Evolutionary conservation across 2,113 vertebrate species (phyloP).

Genomic region (Steatornis caripensis): DNA sequence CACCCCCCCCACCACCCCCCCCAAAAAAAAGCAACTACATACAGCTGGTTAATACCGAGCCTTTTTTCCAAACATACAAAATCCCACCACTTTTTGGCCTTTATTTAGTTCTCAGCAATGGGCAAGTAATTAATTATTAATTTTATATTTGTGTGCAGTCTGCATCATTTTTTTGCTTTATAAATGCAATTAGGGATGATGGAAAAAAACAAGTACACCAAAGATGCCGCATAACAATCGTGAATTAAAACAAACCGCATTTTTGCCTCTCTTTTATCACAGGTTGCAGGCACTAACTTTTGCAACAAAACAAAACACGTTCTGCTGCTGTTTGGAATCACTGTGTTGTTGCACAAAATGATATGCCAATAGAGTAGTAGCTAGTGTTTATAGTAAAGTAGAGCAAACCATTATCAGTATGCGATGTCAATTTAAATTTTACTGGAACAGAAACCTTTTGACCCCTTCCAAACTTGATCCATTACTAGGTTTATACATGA

Average conservation of each 20-base stretch:
- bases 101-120: conserved; percentile 62
- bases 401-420: conserved; percentile 57
- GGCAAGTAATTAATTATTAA: conserved; percentile 63
- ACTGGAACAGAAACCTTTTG: conserved; percentile 69
- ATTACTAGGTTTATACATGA: conserved; percentile 67
- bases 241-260: not conserved
- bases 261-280: not conserved
- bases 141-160: conserved; percentile 29
- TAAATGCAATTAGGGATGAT: conserved; percentile 20
- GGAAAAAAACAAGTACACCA: conserved; percentile 11
- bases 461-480: conserved; percentile 67
- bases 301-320: not conserved
- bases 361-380: conserved; percentile 2
- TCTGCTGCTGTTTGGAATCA: not conserved
- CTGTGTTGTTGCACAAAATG: not conserved
- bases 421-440: conserved; percentile 67
- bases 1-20: too few species aligned
- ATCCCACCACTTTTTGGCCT: conserved; percentile 42
- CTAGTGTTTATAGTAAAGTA: conserved; percentile 39
- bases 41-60: not conserved
- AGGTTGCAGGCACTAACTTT: conserved; percentile 3
- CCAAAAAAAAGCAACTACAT: not conserved
- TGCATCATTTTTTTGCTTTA: conserved; percentile 31
- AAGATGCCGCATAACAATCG: not conserved
- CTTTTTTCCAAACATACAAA: conserved; percentile 26